Conservation (phyloP, 2,113 vertebrate species). For the Callospermophilus lateralis region DNA sequence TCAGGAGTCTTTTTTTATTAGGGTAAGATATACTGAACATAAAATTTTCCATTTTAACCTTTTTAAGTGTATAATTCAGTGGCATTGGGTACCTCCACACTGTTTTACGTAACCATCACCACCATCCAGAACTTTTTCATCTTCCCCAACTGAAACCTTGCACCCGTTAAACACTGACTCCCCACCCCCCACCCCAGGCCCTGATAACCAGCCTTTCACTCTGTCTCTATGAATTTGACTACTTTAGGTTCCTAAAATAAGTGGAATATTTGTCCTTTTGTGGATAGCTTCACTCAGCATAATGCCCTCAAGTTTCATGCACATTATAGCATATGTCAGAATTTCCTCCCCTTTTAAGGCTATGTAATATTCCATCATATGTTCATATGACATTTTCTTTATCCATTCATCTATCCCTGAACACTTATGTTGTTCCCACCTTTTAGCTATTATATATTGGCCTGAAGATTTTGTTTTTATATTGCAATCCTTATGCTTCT, state of each 20-base stretch:
- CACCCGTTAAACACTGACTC: not conserved
- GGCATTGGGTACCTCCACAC: not conserved
- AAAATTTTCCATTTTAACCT: not conserved
- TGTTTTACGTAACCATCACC: not conserved
- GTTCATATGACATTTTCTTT: not conserved
- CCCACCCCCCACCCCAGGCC: too few relatives aligned
- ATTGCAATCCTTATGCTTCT: not conserved
- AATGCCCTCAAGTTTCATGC: not conserved
- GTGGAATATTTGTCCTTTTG: not conserved
- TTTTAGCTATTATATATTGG: not conserved
- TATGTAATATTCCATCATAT: not conserved
- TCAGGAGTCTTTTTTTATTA: not conserved
- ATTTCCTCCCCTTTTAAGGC: not conserved
- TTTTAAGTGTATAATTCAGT: not conserved
- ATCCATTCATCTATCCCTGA: not conserved
- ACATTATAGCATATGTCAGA: not conserved
- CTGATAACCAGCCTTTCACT: too few relatives aligned
- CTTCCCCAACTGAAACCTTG: not conserved
- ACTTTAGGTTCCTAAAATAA: not conserved
- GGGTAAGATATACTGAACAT: not conserved
- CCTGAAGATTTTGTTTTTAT: not conserved
- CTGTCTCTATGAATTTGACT: not conserved
- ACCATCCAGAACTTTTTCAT: not conserved
- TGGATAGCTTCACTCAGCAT: not conserved
- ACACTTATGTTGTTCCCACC: not conserved